Conservation (phyloP, 2,113 vertebrate species). For the Casuarius casuarius region DNA sequence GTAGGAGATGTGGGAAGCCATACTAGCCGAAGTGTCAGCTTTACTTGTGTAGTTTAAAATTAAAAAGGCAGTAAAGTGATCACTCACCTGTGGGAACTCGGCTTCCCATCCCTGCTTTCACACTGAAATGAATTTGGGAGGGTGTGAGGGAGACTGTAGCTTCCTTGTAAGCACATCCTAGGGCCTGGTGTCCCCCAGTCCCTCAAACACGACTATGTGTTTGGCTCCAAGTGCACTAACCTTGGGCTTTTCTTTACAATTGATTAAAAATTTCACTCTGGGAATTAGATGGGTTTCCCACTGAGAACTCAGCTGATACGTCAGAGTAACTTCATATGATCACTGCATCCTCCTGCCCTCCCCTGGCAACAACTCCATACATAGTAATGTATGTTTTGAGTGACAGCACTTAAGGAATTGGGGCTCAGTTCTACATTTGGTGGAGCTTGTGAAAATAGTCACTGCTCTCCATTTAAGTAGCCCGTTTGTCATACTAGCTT, state of each 20-base stretch:
- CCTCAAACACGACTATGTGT: background rate
- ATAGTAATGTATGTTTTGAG: background rate
- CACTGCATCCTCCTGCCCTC: background rate
- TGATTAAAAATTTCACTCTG: background rate
- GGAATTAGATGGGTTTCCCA: background rate
- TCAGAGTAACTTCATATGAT: background rate
- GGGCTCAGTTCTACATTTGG: background rate
- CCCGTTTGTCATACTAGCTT: background rate
- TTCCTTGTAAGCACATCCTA: background rate
- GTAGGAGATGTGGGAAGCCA: background rate
- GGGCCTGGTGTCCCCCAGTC: accelerated
- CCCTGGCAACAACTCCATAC: background rate
- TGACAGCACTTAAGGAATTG: background rate
- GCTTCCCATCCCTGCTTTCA: background rate
- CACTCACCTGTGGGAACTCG: background rate
- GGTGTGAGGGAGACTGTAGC: background rate
- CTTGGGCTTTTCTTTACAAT: background rate
- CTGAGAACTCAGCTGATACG: background rate
- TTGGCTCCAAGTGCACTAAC: background rate
- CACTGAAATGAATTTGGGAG: background rate
- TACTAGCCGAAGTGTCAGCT: background rate
- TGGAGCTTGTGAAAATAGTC: constrained; percentile 10
- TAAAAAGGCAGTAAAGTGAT: background rate
- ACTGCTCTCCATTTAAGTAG: constrained; percentile 16
- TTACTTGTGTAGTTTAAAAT: background rate